These are phyloP conservation scores for Ophonus ardosiacus DNA, from an alignment of 2,888 invertebrate genomes.

Conservation along the genomic window DNA sequence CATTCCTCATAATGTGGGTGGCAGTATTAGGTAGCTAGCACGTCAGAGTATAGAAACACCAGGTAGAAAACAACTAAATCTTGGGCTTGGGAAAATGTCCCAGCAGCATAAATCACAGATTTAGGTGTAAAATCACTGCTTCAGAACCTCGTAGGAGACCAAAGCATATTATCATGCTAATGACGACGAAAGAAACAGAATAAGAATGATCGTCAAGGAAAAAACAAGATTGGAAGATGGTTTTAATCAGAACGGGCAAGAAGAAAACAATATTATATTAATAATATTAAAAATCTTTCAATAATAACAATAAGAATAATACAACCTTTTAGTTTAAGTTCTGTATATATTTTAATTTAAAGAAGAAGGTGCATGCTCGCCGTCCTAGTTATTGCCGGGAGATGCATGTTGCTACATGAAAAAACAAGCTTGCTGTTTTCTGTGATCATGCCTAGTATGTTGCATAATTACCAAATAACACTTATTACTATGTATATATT, in stretches of 20 bases:
- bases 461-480: no score
- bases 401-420: no score
- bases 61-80: slow-evolving; percentile 44
- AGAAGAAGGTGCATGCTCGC: no score
- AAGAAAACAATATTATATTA: no score
- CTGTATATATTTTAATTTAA: no score
- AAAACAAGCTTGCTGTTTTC: no score
- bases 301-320: no score
- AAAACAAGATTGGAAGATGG: background rate
- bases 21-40: slow-evolving; percentile 18
- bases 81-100: slow-evolving; percentile 2
- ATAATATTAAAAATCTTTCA: no score
- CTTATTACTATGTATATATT: no score
- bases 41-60: slow-evolving; percentile 34
- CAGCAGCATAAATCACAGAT: slow-evolving; percentile 35
- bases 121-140: slow-evolving; percentile 24
- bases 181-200: background rate
- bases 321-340: no score
- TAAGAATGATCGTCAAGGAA: background rate
- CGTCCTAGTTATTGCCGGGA: no score
- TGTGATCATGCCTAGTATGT: no score
- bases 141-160: slow-evolving; percentile 1
- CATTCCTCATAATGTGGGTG: slow-evolving; percentile 24
- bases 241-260: background rate
- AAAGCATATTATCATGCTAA: slow-evolving; percentile 28